Percentiles rank a stretch among this genome's conserved stretches.
Evolutionary conservation across 64 coral and sea anemone genomes (phyloP).

Genomic region (Stylophora pistillata): DNA sequence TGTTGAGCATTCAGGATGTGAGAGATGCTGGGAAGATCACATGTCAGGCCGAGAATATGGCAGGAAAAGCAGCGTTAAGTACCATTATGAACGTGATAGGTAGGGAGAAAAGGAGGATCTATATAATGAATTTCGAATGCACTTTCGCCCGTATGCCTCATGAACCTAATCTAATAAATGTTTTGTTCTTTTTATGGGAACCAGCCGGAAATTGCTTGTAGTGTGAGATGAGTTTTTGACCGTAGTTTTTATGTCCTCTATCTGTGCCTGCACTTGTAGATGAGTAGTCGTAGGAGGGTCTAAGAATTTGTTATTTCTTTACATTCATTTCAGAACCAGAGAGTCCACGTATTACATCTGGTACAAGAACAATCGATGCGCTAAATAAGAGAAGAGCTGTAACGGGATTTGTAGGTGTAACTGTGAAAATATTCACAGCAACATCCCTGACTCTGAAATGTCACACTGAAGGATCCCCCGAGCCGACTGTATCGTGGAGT

Average conservation of each 20-base stretch:
- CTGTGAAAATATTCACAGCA: conserved; percentile 48
- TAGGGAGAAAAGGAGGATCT: conserved; percentile 9
- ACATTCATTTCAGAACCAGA: conserved; percentile 15
- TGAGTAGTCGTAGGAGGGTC: too few species aligned
- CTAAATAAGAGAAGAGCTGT: conserved; percentile 27
- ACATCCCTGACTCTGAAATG: conserved; percentile 49
- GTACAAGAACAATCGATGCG: conserved; percentile 5
- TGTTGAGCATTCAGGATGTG: background rate
- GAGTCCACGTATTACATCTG: conserved; percentile 21
- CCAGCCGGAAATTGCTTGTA: too few species aligned
- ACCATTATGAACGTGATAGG: conserved; percentile 71
- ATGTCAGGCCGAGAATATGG: conserved; percentile 51
- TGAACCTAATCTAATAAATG: background rate
- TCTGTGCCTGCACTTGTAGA: too few species aligned
- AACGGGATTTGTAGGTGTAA: conserved; percentile 22
- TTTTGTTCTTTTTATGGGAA: background rate
- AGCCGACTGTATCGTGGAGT: conserved; percentile 45
- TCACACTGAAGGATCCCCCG: conserved; percentile 37
- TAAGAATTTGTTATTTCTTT: background rate
- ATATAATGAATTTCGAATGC: background rate
- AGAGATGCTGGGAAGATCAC: conserved; percentile 47
- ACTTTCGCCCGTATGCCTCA: too few species aligned
- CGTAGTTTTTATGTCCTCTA: too few species aligned
- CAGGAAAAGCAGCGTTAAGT: conserved; percentile 40
- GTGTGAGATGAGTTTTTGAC: too few species aligned